These are phyloP conservation scores for Clunio marinus DNA, from an alignment of 2,888 invertebrate genomes.

Conservation along the genomic window DNA sequence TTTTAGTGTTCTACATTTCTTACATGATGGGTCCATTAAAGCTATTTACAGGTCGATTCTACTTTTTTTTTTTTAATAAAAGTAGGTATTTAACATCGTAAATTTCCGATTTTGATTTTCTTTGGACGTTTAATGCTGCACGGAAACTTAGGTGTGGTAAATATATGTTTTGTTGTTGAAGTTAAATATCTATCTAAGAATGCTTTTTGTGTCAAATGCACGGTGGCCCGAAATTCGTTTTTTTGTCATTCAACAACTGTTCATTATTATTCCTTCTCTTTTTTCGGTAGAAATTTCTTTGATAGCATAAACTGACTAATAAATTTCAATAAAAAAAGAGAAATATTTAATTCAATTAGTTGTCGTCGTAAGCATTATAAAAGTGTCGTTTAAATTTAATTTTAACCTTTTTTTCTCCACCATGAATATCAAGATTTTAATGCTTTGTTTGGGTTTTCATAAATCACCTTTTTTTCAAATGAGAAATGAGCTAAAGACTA, in stretches of 20 bases:
- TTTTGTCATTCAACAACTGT: slow-evolving; percentile 12
- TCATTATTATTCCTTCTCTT: not conserved
- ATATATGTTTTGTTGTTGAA: not conserved
- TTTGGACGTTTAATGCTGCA: not conserved
- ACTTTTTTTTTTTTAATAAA: not conserved
- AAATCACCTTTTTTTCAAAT: slow-evolving; percentile 24
- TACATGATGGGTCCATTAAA: slow-evolving; percentile 30
- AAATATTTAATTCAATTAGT: slow-evolving; percentile 37
- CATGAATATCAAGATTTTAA: not conserved
- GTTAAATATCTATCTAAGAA: no score
- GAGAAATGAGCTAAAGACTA: not conserved
- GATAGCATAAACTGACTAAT: slow-evolving; percentile 4
- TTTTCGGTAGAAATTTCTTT: not conserved
- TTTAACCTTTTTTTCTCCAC: not conserved
- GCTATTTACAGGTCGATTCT: not conserved
- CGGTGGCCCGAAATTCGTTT: slow-evolving; percentile 20
- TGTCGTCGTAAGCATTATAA: slow-evolving; percentile 19
- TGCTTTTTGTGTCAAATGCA: slow-evolving; percentile 19
- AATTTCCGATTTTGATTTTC: not conserved
- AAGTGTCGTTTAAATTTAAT: slow-evolving; percentile 23
- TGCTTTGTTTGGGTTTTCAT: not conserved
- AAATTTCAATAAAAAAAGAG: slow-evolving; percentile 24
- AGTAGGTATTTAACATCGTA: slow-evolving; percentile 19
- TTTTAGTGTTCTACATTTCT: not conserved
- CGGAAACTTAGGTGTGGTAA: slow-evolving; percentile 27